Conservation (phyloP, 2,797 vertebrate genomes). For the Pachyuromys duprasi region DNA sequence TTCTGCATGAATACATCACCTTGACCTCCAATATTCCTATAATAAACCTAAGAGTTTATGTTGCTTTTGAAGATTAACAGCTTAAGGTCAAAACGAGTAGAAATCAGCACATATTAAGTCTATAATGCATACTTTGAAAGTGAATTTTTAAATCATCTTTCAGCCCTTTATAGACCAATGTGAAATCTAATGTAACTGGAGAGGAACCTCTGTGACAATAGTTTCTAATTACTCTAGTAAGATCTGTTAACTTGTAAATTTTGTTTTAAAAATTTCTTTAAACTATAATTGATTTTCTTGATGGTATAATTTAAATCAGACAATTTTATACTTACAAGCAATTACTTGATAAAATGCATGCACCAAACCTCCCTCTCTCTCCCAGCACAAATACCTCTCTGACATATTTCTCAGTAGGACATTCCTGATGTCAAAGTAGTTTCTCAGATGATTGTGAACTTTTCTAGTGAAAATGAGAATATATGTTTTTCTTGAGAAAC, state of each 20-base stretch:
- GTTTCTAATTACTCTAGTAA: not conserved
- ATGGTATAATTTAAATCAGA: not conserved
- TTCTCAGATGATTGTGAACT: not conserved
- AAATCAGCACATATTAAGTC: conserved; percentile 17
- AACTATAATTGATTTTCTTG: not conserved
- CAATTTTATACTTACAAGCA: not conserved
- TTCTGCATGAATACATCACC: not conserved
- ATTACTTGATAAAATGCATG: conserved; percentile 21
- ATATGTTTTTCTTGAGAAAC: not conserved
- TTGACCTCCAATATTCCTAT: not conserved
- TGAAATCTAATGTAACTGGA: not conserved
- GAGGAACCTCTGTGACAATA: not conserved
- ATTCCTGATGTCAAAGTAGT: not conserved
- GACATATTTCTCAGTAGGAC: not conserved
- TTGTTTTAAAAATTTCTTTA: not conserved
- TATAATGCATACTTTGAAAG: not conserved
- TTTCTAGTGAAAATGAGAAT: not conserved
- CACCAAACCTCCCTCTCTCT: not conserved
- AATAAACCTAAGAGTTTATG: not conserved
- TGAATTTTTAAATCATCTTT: not conserved
- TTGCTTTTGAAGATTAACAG: not conserved
- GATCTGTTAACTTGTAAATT: not conserved
- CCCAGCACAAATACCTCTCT: not conserved
- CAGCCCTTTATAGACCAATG: not conserved
- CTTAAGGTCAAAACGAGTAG: not conserved